These are phyloP conservation scores for Peromyscus attwateri DNA, from an alignment of 2,797 vertebrate species.

Conservation along the genomic window DNA sequence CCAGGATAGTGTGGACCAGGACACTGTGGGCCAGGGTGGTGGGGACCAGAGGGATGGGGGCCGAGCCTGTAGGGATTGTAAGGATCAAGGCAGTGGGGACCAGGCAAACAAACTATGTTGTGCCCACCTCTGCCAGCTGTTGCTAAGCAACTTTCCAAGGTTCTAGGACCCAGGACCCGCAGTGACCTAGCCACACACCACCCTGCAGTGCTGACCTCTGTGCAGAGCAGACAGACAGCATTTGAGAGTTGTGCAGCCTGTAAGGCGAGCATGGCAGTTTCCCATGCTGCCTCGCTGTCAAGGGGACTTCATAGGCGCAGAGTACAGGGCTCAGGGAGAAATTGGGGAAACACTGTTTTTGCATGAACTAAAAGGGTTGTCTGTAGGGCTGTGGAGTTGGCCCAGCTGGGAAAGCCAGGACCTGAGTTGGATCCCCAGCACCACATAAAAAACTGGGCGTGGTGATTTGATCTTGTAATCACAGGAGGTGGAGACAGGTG, in stretches of 20 bases:
- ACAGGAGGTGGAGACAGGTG: not conserved
- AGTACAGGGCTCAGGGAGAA: not conserved
- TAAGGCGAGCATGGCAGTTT: not conserved
- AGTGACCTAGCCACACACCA: not conserved
- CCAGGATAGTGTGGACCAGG: not conserved
- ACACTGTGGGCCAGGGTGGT: not conserved
- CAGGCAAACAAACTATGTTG: not conserved
- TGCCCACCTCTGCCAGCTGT: not conserved
- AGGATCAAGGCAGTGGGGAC: not conserved
- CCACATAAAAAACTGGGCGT: not conserved
- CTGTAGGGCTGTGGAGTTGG: not conserved
- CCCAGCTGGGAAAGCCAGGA: not conserved
- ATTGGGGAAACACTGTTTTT: not conserved
- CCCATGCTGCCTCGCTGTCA: accelerated
- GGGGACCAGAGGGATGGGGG: not conserved
- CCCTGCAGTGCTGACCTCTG: too few species aligned
- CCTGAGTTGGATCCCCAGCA: not conserved
- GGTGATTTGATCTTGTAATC: not conserved
- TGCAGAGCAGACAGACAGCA: too few species aligned
- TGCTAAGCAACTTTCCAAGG: not conserved
- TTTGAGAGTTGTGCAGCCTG: not conserved
- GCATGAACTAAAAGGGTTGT: not conserved
- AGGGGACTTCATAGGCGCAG: not conserved
- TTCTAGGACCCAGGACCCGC: not conserved
- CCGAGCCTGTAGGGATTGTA: too few species aligned